Evolutionary conservation across 2,113 vertebrate species (phyloP), one percentile per base, ranked within the genome.

Genomic region (Halichoeres trimaculatus): DNA sequence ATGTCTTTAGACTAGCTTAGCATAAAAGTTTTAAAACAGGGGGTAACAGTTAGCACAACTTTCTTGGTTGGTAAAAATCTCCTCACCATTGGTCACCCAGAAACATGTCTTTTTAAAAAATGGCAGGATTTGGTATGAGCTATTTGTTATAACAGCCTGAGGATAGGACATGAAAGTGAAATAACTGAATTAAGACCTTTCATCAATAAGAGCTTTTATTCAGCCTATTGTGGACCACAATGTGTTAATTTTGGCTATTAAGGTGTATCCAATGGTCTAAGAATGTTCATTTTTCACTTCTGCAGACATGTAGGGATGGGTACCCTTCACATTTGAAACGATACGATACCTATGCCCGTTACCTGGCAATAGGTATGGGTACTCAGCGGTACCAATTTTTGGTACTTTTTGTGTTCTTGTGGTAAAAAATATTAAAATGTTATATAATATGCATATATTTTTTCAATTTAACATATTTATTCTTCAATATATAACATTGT

Each of bases 71-170:
- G 10, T n/a, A 4, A 70, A 19, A 50, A 61, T 26, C 17, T 2
- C 0, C 62, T 22, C 6, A 63, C 13, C 36, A 22, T 2, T 23
- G 8, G 4, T 8, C 16, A 45, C 0, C 16, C 16, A 41, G 11
- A 45, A 45, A n/a, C n/a, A n/a, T n/a, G n/a, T n/a, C n/a, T 17
- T 13, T 13, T 53, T 22, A 11, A 41, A 43, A 76, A 69, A 41
- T 24, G 52, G 52, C 52, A 68, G 43, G 30, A 69, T 51, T 63
- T 34, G 36, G 57, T 52, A 26, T 41, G 52, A 58, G 19, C 47
- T 52, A 62, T 41, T 43, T 36, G 56, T 10, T 60, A 26, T 22
- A 35, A 50, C 48, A 40, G 14, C 51, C 38, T 58, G 41, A 69
- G 66, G 51, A 55, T 24, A 61, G 52, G 17, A 41, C 19, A 56